Base-by-base conservation (phyloP, 2,888 invertebrate genomes). In the Schrankia costaestrigalis region DNA sequence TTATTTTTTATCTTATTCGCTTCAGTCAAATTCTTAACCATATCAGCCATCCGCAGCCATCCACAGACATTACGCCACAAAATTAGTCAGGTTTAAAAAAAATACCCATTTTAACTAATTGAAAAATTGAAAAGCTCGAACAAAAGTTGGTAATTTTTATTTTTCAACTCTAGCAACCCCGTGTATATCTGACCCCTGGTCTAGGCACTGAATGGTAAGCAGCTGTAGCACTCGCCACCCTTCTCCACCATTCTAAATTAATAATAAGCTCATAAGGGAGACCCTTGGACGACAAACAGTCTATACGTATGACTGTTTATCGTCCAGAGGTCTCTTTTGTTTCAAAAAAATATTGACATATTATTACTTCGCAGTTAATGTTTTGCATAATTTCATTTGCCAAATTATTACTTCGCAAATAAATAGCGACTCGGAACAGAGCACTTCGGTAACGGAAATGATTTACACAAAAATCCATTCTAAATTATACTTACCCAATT, bases 201-300 rank as follows among this genome's bases (percentile, higher is more conserved):
- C 56, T 56, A 55, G 48, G 39, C 15, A 26, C 19, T 41, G 29
- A 30, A 30, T 33, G 25, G 12, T 10, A 37, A 15, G 47, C 56
- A 57, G 56, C 56, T 57, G 56, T 47, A 51, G 43, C 27, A 51
- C 54, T 43, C 24, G 19, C 35, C 25, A 32, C 48, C 46, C 52
- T 45, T 22, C 40, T 42, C 38, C 53, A 35, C 29, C 33, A 42
- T 35, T 60, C 57, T 78, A 61, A 77, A 80, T 78, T 65, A 74
- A 76, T 78, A 59, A 80, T 74, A 71, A 71, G 70, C 72, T 64
- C 71, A 64, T 70, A 61, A 62, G 41, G 50, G 34, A 40, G 46
- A 66, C 69, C 71, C 72, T 71, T 61, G 68, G 61, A 55, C 56
- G 78, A 78, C 78, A n/a, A n/a, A n/a, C n/a, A n/a, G 70, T 73